Base-by-base conservation (phyloP, 2,113 vertebrate genomes). In the Microtus oregoni region DNA sequence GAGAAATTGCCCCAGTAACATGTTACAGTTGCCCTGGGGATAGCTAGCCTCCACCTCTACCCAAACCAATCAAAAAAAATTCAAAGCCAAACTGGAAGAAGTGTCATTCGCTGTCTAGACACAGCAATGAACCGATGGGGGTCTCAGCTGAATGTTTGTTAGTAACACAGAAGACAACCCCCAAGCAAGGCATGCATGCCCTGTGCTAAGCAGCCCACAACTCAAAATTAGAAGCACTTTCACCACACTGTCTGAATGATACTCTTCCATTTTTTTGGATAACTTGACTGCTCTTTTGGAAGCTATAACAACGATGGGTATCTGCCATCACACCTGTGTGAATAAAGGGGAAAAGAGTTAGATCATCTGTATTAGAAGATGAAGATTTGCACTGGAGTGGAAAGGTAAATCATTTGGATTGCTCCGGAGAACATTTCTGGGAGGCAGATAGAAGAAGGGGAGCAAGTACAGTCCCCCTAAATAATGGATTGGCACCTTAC, bases 151-250 rank as follows among this genome's bases (percentile, higher is more conserved):
- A 4, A 3, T 9, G 4, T 3, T 14, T 73, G 89, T 70, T 79
- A 61, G 47, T 67, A 93, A 55, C 63, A 11, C 38, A 78, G 61
- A 70, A 76, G 41, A 58, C 47, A 91, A 22, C 30, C 20, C 32
- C 70, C n/a, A 44, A 78, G 79, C 2, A 41, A 38, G 73, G 22
- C 58, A 67, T 65, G 55, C 82, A 85, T 76, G 50, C 19, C 61
- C 35, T 76, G 7, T 13, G 13, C 7, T 13, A 52, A 79, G n/a
- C 14, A 68, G 47, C 30, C 63, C 47, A 3, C 9, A 44, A 19
- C 63, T 90, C 79, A 83, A 94, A 93, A 70, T 96, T 61, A 95
- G 70, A 95, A 92, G 90, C n/a, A 67, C 20, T 44, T 90, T 32
- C 9, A 82, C 73, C 61, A 82, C 76, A 95, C 61, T 72, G 65